These are phyloP conservation scores for Lamellibrachia satsuma DNA, from an alignment of 2,888 invertebrate species.

Conservation along the genomic window DNA sequence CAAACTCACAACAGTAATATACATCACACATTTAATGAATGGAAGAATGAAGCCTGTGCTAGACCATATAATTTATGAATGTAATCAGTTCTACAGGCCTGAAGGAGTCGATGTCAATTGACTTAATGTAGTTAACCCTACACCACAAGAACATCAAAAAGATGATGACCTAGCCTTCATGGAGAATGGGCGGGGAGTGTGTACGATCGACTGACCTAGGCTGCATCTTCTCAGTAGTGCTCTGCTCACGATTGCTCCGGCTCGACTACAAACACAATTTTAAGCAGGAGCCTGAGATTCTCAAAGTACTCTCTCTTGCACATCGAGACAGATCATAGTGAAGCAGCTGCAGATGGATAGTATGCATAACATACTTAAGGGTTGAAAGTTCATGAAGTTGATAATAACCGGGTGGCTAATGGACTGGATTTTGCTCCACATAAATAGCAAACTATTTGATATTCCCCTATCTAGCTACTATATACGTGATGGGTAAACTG, in stretches of 20 bases:
- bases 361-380: neutral
- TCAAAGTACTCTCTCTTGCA: neutral
- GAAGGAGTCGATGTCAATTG: neutral
- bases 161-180: neutral
- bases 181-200: neutral
- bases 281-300: conserved; percentile 12
- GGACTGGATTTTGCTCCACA: neutral
- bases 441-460: neutral
- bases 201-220: neutral
- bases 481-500: neutral
- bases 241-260: conserved; percentile 5
- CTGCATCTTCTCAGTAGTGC: neutral
- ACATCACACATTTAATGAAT: neutral
- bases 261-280: conserved; percentile 1
- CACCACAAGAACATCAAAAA: neutral
- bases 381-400: neutral
- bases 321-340: neutral
- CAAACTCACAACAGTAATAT: neutral
- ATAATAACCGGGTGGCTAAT: neutral
- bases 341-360: neutral
- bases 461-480: neutral
- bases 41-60: neutral
- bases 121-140: neutral
- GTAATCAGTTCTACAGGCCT: neutral
- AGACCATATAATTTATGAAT: neutral